Base-by-base conservation (phyloP, 2,888 invertebrate genomes). In the Bombylius discolor region DNA sequence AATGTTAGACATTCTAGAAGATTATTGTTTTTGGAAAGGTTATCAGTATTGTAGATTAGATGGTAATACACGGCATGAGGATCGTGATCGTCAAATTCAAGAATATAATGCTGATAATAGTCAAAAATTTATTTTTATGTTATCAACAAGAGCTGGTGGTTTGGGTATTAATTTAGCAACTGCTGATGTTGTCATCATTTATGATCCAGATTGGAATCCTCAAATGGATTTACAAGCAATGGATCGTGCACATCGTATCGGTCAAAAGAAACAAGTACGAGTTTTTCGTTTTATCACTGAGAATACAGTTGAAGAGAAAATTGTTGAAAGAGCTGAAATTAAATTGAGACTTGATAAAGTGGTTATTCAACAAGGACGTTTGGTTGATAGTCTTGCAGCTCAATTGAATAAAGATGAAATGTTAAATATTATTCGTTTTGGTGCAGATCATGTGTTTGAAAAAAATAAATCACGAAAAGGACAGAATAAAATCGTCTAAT, bases 371-470 rank as follows among this genome's bases (percentile, higher is more conserved):
- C 94, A 95, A 66, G 97, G 98, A 4, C 85, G 98, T 3, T 76
- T 99, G 57, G 87, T 92, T 0, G 98, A 98, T 67, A 83, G 81
- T 54, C 89, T 90, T 66, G 79, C 83, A 4, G 88, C 85, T 62
- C 90, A 94, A 66, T 94, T 95, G 12, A 83, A 95, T 7, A 75
- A 97, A 58, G 85, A 90, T 0, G 96, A 97, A 67, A 98, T 99
- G 91, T 78, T 99, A 60, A 93, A 89, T 68, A 99, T 99, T 87
- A 99, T 99, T 71, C 79, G 99, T 56, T 97, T 98, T 68, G 99
- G 98, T n/a, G 98, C 98, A 32, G 95, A 98, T 73, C 95, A 97
- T 68, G 97, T n/a, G n/a, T n/a, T n/a, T n/a, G n/a, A n/a, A n/a
- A n/a, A n/a, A n/a, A n/a, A n/a, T n/a, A n/a, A n/a, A n/a, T n/a